Conservation (phyloP, 92 coral and sea anemone species). For the Epizoanthus rinbou region DNA sequence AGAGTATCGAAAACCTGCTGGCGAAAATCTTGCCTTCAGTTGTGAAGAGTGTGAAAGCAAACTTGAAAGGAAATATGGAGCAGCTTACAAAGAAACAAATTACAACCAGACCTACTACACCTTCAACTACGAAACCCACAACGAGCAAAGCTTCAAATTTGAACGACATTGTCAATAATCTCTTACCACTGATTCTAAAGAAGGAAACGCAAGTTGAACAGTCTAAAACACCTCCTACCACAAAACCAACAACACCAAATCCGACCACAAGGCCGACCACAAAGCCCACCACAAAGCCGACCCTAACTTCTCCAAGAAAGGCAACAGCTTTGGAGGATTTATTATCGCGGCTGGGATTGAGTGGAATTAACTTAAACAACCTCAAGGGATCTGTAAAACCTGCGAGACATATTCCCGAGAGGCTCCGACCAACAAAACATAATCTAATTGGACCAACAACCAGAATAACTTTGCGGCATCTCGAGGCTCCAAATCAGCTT, state of each 20-base stretch:
- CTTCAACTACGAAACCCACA: conserved; percentile 43
- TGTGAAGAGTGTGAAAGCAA: conserved; percentile 57
- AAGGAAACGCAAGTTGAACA: conserved; percentile 32
- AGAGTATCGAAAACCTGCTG: conserved; percentile 57
- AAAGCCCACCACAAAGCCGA: conserved; percentile 43
- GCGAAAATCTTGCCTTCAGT: conserved; percentile 73
- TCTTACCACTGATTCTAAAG: conserved; percentile 76
- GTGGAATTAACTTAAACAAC: conserved; percentile 4
- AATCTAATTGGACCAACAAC: not conserved
- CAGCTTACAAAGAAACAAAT: conserved; percentile 17
- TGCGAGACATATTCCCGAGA: conserved; percentile 15
- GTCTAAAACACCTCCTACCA: conserved; percentile 43
- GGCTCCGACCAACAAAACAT: conserved; percentile 6
- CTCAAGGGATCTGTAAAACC: conserved; percentile 30
- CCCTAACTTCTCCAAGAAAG: conserved; percentile 44
- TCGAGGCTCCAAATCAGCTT: conserved; percentile 17
- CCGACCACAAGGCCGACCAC: conserved; percentile 51
- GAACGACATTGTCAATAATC: conserved; percentile 61
- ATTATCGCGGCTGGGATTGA: conserved; percentile 23
- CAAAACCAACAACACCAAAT: conserved; percentile 50
- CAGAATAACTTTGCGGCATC: not conserved
- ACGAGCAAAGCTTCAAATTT: conserved; percentile 50
- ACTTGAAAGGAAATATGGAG: conserved; percentile 6
- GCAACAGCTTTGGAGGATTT: conserved; percentile 21
- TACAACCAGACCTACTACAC: conserved; percentile 27